These are phyloP conservation scores for Lasioglossum pauxillum DNA, from an alignment of 2,888 invertebrate species.

Conservation along the genomic window DNA sequence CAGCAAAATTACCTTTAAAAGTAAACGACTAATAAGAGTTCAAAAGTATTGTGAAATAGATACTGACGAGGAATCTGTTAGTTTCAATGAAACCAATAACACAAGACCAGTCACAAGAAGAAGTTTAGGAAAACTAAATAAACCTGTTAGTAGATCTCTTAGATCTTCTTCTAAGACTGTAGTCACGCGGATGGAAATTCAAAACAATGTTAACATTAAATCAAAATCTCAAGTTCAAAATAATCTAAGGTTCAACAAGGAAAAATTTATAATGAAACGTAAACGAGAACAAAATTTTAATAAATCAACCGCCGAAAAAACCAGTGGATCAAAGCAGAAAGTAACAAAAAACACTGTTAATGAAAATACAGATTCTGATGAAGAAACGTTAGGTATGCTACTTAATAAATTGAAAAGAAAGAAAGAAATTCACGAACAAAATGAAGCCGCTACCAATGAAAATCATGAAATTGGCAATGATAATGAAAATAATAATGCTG, in stretches of 20 bases:
- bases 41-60: conserved; percentile 80
- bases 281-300: conserved; percentile 62
- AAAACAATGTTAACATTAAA: conserved; percentile 56
- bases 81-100: conserved; percentile 76
- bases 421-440: conserved; percentile 44
- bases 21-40: conserved; percentile 75
- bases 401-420: conserved; percentile 81
- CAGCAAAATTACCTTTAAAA: conserved; percentile 70
- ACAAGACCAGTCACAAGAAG: conserved; percentile 76
- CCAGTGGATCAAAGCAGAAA: conserved; percentile 53
- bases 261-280: conserved; percentile 67
- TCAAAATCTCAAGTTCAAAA: conserved; percentile 69
- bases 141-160: conserved; percentile 73
- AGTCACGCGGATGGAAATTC: conserved; percentile 60
- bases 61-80: conserved; percentile 79
- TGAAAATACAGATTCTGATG: conserved; percentile 87
- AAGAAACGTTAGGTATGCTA: conserved; percentile 87
- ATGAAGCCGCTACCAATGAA: conserved; percentile 12
- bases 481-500: neutral
- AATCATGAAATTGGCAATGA: conserved; percentile 10
- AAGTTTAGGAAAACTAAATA: conserved; percentile 68
- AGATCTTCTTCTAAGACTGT: conserved; percentile 77
- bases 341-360: conserved; percentile 68
- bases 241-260: conserved; percentile 66
- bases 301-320: conserved; percentile 56